phyloP scores from a whole-genome alignment of 2,888 invertebrate genomes.

The Trypoxylon attenuatum region DNA sequence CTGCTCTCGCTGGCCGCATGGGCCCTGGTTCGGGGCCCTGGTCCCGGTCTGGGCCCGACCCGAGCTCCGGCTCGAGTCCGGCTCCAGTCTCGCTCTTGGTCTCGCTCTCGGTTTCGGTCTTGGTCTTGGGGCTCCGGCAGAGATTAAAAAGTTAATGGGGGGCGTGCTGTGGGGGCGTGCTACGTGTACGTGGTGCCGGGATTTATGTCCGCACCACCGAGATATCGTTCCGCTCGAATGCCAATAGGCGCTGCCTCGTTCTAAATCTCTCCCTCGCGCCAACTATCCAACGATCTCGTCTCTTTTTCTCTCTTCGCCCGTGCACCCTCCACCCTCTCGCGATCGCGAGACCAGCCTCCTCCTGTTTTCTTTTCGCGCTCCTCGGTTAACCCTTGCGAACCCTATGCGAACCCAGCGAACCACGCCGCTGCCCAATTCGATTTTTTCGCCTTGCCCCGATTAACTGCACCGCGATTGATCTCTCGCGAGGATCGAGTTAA shows the following conservation, averaged over 20 bases:
- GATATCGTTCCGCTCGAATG: constrained; percentile 71
- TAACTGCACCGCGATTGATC: too few species aligned
- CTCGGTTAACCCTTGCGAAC: too few species aligned
- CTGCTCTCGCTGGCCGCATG: constrained; percentile 40
- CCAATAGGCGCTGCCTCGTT: constrained; percentile 71
- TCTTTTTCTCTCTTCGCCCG: not conserved
- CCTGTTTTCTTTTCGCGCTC: too few species aligned
- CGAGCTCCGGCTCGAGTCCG: too few species aligned
- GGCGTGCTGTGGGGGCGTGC: constrained; percentile 74
- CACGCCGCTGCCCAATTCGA: too few species aligned
- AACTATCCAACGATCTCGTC: constrained; percentile 13
- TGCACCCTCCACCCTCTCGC: not conserved
- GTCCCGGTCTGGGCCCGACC: too few species aligned
- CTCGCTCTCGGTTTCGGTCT: too few species aligned
- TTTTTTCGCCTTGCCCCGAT: too few species aligned
- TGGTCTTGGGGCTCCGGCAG: too few species aligned
- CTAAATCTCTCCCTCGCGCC: constrained; percentile 64
- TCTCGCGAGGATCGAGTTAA: too few species aligned
- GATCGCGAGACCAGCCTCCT: constrained; percentile 2
- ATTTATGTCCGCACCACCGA: constrained; percentile 74
- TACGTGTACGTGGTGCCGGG: constrained; percentile 73
- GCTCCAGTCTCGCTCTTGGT: too few species aligned
- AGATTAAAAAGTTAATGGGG: constrained; percentile 75
- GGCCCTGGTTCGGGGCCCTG: constrained; percentile 47
- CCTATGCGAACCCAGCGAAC: too few species aligned